Base-by-base conservation (phyloP, 2,113 vertebrate species). In the Balaeniceps rex region DNA sequence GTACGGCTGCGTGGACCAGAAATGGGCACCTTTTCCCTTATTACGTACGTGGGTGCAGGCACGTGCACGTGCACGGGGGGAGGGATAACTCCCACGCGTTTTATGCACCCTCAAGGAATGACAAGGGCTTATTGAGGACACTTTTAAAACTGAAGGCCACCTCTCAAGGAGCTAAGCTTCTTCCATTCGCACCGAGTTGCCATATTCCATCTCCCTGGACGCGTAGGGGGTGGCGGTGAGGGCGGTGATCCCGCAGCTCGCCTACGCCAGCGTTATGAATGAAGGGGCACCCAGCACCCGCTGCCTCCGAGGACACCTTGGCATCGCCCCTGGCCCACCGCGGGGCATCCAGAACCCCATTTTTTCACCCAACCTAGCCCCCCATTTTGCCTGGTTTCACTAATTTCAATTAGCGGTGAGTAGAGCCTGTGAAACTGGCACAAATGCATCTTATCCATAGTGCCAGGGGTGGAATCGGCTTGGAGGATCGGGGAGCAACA, bases 11-110 rank as follows among this genome's bases (percentile, higher is more conserved):
- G 2, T 3, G 31, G 36, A 2, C 40, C 46, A 42, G 63, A 12
- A 42, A 54, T 11, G 1, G 24, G 33, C 31, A 40, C 33, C 17
- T 46, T n/a, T 28, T 13, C 75, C 60, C 25, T 42, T 31, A 14
- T 23, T 21, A 18, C 10, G 7, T 4, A 2, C 10, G 0, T 2
- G 31, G 10, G 23, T 18, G 14, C 29, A 2, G 0, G 4, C 49
- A 5, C 38, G 7, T 24, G 8, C 19, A 4, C 1, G 26, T 3
- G 38, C 22, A 2, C 54, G 19, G 16, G 14, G 9, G 38, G 16
- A 54, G 54, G 55, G 71, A 15, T 31, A n/a, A 14, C 38, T 44
- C 60, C 13, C 54, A 9, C 1, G 12, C 8, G 3, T 46, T 57
- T n/a, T 9, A 14, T 4, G 15, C 14, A 4, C 31, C 29, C 64